Percentiles rank a stretch among this genome's conserved stretches.
These are phyloP conservation scores for Progne subis DNA, from an alignment of 2,113 vertebrate species.

Conservation along the genomic window DNA sequence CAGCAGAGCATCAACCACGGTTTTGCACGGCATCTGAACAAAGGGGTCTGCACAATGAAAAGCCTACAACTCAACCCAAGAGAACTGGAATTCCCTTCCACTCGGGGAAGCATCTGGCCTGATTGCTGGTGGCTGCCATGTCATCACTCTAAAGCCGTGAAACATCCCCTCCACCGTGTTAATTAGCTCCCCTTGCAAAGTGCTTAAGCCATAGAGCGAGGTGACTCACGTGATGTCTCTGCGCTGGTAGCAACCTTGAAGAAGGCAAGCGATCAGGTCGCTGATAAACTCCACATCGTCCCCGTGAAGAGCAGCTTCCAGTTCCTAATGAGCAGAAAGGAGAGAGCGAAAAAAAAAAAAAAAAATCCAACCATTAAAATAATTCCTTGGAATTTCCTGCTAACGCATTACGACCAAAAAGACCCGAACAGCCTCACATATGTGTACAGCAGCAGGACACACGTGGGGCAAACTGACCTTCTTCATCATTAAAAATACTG, in stretches of 20 bases:
- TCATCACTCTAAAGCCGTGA: conserved; percentile 29
- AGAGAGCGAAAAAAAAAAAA: background rate
- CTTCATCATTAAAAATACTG: background rate
- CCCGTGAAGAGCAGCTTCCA: conserved; percentile 91
- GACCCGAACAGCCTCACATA: background rate
- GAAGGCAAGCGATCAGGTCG: conserved; percentile 89
- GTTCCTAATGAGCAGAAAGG: conserved; percentile 78
- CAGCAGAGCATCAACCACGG: background rate
- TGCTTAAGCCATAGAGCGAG: background rate
- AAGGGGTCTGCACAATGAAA: background rate
- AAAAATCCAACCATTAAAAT: background rate
- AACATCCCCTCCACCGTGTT: background rate
- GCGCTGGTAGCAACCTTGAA: conserved; percentile 98
- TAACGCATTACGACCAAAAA: background rate
- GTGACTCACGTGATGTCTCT: conserved; percentile 95
- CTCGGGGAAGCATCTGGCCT: background rate
- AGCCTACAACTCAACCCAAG: background rate
- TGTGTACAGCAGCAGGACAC: background rate
- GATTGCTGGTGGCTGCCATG: background rate
- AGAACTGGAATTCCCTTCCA: conserved; percentile 24
- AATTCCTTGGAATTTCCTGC: background rate
- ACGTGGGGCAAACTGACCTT: background rate
- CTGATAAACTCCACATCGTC: conserved; percentile 92
- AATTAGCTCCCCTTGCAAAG: conserved; percentile 37
- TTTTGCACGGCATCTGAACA: background rate